Evolutionary conservation across 2,113 vertebrate species (phyloP).

Genomic region (Thymallus thymallus): DNA sequence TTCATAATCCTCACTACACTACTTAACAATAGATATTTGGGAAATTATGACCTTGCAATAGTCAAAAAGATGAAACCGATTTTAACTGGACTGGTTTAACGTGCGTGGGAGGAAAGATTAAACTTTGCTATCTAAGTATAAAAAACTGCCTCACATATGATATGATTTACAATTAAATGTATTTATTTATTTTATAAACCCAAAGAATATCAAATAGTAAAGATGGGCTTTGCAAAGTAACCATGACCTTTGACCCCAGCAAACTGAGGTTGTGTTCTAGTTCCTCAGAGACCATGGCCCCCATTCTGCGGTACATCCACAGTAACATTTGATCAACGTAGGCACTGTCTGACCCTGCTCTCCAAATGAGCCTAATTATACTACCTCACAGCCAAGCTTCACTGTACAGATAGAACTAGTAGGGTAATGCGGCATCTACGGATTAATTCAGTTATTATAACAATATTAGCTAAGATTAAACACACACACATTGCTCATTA

Average conservation of each 20-base stretch:
- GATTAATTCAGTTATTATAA: conserved; percentile 80
- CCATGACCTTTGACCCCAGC: conserved; percentile 31
- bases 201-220: background rate
- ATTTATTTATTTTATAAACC: background rate
- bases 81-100: conserved; percentile 36
- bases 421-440: conserved; percentile 37
- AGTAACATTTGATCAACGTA: conserved; percentile 3
- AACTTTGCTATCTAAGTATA: conserved; percentile 10
- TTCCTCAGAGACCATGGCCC: conserved; percentile 1
- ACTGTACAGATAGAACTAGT: conserved; percentile 16
- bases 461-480: conserved; percentile 83
- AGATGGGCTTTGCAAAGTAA: conserved; percentile 2
- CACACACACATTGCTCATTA: conserved; percentile 76
- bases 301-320: background rate
- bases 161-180: conserved; percentile 1
- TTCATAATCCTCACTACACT: conserved; percentile 37
- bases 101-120: conserved; percentile 31
- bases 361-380: conserved; percentile 3
- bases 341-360: background rate
- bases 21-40: conserved; percentile 30
- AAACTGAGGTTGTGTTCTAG: conserved; percentile 7
- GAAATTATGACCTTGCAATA: conserved; percentile 54
- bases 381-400: background rate
- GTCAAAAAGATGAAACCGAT: conserved; percentile 44
- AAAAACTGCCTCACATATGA: background rate